Base-by-base conservation (phyloP, 2,888 invertebrate genomes). In the Xestia sexstrigata region DNA sequence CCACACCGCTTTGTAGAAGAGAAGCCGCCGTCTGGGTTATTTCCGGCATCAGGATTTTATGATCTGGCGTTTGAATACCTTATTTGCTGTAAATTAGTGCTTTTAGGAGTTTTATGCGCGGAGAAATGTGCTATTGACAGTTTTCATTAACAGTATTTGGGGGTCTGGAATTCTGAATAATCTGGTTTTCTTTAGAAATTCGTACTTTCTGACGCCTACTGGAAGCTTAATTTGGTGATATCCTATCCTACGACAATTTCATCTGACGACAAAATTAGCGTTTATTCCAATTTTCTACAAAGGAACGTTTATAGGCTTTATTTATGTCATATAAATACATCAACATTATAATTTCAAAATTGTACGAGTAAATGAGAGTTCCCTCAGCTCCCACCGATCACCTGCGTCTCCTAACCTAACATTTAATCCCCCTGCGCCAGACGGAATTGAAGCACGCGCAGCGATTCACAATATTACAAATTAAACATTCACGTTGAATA, bases 381-480 rank as follows among this genome's bases (percentile, higher is more conserved):
- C 62, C 52, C 66, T 11, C 2, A 20, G 55, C 45, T 52, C 49
- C 35, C 20, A 23, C 47, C 30, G 47, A 70, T 78, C 82, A 84
- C 70, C 79, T 82, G 67, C 71, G 63, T 79, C 79, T 82, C 78
- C 70, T 76, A 65, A 62, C 72, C 80, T 80, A 84, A 79, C 66
- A 80, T 87, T 82, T 78, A 87, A 90, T 90, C 81, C 86, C 81
- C 77, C 78, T 75, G 80, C 82, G 83, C 78, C 84, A 84, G 88
- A 83, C 79, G 80, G 83, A 88, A 88, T 89, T 88, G 83, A 87
- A 86, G 80, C 86, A 88, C 89, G 87, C 89, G 88, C 74, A 71
- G 68, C 63, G 88, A 91, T 89, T 89, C 80, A 85, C 87, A 92
- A 92, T n/a, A n/a, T 92, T 91, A 91, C 89, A 91, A 92, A 92